Base-by-base conservation (phyloP, 2,113 vertebrate genomes). In the Entelurus aequoreus region DNA sequence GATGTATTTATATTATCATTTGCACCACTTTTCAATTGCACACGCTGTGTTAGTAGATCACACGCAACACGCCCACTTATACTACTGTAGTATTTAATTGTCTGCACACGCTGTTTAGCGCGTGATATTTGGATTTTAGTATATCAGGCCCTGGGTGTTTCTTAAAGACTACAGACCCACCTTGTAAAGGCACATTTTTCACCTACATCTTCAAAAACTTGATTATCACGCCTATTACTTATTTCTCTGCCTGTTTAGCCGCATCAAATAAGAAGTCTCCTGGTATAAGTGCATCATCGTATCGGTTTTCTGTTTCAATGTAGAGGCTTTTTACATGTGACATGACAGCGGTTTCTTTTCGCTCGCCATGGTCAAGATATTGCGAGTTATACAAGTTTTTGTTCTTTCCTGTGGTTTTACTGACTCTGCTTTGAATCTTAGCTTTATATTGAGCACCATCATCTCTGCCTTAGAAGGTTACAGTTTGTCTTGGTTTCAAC, bases 361-460 rank as follows among this genome's bases (percentile, higher is more conserved):
- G 28, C 54, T 60, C 21, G 8, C 10, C 55, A 16, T 58, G 51
- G 13, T 53, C 42, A 38, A 14, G 37, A 38, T 54, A 69, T 46
- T 50, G 5, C 13, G 72, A 11, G 35, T 68, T 60, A 48, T 12
- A 65, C 65, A 60, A 64, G 60, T 68, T 44, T 51, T 68, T 50
- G 19, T 60, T 6, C 64, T 8, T 62, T 64, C 48, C 65, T 58
- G 28, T 28, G 21, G 21, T 3, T 28, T 28, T 48, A 35, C 60
- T 60, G 60, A 60, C 65, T 35, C 50, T 16, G 8, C 60, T 21
- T 28, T 10, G 11, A 21, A 51, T 5, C 19, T 10, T 51, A 19
- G 49, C 62, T 46, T n/a, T 36, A 14, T 2, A 35, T 35, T 36
- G 47, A 68, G 62, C 12, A 62, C 47, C 36, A 19, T 47, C 55